phyloP scores from a whole-genome alignment of 2,888 invertebrate genomes.

The Pimpla rufipes region DNA sequence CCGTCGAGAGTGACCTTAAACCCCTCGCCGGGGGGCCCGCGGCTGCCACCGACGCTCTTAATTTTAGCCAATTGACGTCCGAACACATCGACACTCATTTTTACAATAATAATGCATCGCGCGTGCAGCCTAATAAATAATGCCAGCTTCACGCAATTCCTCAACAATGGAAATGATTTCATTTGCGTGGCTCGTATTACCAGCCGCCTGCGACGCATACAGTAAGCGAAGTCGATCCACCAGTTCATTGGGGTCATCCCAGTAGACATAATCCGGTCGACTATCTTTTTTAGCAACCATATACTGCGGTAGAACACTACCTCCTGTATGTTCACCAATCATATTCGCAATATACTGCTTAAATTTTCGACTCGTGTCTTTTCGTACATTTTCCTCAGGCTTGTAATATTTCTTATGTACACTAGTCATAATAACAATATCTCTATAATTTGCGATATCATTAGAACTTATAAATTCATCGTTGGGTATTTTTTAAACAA shows the following conservation, averaged over 20 bases:
- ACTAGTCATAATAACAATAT: slow-evolving; percentile 44
- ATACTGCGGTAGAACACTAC: neutral
- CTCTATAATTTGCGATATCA: slow-evolving; percentile 33
- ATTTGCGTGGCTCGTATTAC: neutral
- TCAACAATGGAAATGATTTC: slow-evolving; percentile 21
- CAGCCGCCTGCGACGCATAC: slow-evolving; percentile 30
- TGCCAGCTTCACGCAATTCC: slow-evolving; percentile 24
- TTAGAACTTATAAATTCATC: neutral
- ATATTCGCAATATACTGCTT: slow-evolving; percentile 1
- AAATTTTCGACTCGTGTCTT: slow-evolving; percentile 2
- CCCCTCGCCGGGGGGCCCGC: slow-evolving; percentile 46
- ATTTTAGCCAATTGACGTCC: slow-evolving; percentile 18
- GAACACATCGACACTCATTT: slow-evolving; percentile 3
- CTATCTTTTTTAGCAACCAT: neutral
- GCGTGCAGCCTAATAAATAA: neutral
- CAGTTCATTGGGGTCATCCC: slow-evolving; percentile 47
- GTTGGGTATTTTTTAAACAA: neutral
- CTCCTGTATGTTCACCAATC: neutral
- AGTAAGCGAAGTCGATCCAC: slow-evolving; percentile 37
- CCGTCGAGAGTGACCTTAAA: slow-evolving; percentile 50
- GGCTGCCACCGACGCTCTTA: neutral
- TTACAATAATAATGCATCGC: neutral
- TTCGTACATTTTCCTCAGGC: slow-evolving; percentile 14
- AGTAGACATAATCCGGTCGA: slow-evolving; percentile 14
- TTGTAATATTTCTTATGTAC: slow-evolving; percentile 58